phyloP scores from a whole-genome alignment of 1,140 invertebrate species.

The Copidosoma floridanum region DNA sequence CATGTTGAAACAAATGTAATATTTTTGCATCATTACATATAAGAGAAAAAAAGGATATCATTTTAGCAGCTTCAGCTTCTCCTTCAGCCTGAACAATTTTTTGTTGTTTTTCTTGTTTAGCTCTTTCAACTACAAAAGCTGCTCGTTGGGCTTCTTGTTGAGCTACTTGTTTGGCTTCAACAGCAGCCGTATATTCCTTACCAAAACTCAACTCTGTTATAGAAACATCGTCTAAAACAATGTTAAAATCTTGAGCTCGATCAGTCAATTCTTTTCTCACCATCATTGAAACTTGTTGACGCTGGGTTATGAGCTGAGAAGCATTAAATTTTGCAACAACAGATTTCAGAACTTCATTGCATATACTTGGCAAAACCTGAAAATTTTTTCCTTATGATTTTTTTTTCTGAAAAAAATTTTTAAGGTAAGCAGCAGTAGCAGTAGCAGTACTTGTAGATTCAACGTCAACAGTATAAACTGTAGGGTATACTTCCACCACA shows the following conservation, averaged over 20 bases:
- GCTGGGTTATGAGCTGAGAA: conserved; percentile 96
- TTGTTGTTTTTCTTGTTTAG: conserved; percentile 97
- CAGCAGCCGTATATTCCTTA: conserved; percentile 98
- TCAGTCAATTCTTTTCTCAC: conserved; percentile 93
- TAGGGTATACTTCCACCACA: too few species aligned
- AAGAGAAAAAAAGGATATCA: conserved; percentile 82
- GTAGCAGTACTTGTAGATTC: too few species aligned
- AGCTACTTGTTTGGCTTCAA: conserved; percentile 98
- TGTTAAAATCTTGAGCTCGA: conserved; percentile 97
- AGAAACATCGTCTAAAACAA: conserved; percentile 99
- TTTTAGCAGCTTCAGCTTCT: conserved; percentile 97
- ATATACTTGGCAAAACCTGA: conserved; percentile 88
- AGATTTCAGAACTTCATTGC: conserved; percentile 98
- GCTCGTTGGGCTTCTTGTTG: conserved; percentile 99
- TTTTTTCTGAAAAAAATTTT: too few species aligned
- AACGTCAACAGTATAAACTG: too few species aligned
- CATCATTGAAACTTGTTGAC: conserved; percentile 93
- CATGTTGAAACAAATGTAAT: too few species aligned
- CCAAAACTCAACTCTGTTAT: conserved; percentile 98
- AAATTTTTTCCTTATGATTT: too few species aligned
- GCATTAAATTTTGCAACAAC: conserved; percentile 99
- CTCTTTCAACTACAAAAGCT: conserved; percentile 96
- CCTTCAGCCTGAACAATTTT: conserved; percentile 99
- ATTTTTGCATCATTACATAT: neutral
- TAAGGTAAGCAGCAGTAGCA: too few species aligned